Evolutionary conservation across 2,888 invertebrate genomes (phyloP).

Genomic region (Lydus trimaculatus): DNA sequence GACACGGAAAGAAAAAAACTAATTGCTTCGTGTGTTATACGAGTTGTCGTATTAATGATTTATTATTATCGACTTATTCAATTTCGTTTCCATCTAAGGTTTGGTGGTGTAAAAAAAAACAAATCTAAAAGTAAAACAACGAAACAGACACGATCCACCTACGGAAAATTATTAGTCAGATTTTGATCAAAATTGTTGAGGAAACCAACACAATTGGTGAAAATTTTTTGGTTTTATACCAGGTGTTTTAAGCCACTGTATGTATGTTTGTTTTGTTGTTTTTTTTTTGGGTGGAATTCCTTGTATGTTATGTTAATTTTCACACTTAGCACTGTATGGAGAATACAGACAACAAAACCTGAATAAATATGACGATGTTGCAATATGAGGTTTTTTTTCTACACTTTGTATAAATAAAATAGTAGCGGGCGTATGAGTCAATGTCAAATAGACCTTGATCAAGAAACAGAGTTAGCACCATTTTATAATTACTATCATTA

Average conservation of each 20-base stretch:
- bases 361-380: slow-evolving; percentile 37
- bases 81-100: background rate
- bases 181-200: too few relatives aligned
- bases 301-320: slow-evolving; percentile 51
- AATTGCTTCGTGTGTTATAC: background rate
- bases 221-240: slow-evolving; percentile 16
- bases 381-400: background rate
- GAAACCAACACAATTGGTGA: background rate
- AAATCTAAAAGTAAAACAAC: too few relatives aligned
- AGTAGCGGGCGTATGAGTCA: slow-evolving; percentile 38
- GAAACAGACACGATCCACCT: background rate
- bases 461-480: slow-evolving; percentile 36
- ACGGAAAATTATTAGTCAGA: background rate
- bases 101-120: background rate
- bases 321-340: slow-evolving; percentile 50
- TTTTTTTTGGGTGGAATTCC: slow-evolving; percentile 41
- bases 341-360: slow-evolving; percentile 40
- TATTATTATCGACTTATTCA: slow-evolving; percentile 4
- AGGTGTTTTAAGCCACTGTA: slow-evolving; percentile 45
- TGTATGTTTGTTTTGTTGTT: too few relatives aligned
- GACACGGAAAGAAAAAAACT: background rate
- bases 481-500: too few relatives aligned
- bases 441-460: slow-evolving; percentile 45
- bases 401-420: slow-evolving; percentile 14
- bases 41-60: slow-evolving; percentile 4